These are phyloP conservation scores for Zapus hudsonius DNA, from an alignment of 2,113 vertebrate species.

Conservation along the genomic window DNA sequence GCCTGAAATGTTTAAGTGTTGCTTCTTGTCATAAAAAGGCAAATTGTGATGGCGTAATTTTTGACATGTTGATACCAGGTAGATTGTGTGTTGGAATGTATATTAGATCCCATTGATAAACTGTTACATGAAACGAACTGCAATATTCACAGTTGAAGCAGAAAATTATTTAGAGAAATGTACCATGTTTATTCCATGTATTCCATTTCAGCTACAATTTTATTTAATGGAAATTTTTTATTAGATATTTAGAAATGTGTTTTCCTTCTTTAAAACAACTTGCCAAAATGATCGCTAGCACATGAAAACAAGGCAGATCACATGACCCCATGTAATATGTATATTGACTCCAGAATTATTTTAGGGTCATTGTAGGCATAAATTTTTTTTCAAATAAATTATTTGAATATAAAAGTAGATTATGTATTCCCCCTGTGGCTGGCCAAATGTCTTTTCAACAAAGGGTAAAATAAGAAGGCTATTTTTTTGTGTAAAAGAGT, in stretches of 20 bases:
- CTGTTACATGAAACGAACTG: not conserved
- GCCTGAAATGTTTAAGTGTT: not conserved
- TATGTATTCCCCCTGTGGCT: slow-evolving; percentile 90
- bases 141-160: not conserved
- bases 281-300: slow-evolving; percentile 78
- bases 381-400: slow-evolving; percentile 87
- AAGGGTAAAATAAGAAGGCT: slow-evolving; percentile 90
- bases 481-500: slow-evolving; percentile 91
- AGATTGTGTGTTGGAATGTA: slow-evolving; percentile 75
- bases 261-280: slow-evolving; percentile 58
- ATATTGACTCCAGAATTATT: slow-evolving; percentile 85
- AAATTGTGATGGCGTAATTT: slow-evolving; percentile 59
- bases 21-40: slow-evolving; percentile 38
- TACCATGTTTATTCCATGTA: not conserved
- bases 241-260: slow-evolving; percentile 4
- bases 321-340: slow-evolving; percentile 78
- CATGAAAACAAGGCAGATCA: slow-evolving; percentile 83
- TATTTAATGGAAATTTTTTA: slow-evolving; percentile 57
- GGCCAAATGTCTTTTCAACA: slow-evolving; percentile 91
- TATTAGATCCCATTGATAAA: slow-evolving; percentile 58
- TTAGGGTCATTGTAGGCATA: slow-evolving; percentile 84
- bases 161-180: slow-evolving; percentile 52
- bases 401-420: slow-evolving; percentile 91
- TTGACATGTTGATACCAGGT: slow-evolving; percentile 52
- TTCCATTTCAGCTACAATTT: slow-evolving; percentile 66